Conservation (phyloP, 1,140 invertebrate genomes). For the Fopius arisanus region DNA sequence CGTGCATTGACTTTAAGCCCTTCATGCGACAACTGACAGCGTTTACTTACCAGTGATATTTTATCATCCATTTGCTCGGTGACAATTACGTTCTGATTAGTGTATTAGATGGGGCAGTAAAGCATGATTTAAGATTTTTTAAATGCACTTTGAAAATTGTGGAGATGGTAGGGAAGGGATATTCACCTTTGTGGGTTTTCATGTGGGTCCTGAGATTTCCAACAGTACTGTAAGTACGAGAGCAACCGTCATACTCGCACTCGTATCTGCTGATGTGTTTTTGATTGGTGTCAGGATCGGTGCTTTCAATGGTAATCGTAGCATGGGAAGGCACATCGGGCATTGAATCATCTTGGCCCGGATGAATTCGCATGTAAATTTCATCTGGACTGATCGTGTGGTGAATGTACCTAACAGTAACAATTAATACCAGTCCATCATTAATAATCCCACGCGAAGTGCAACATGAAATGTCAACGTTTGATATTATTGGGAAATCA, state of each 20-base stretch:
- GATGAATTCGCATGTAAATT: constrained; percentile 75
- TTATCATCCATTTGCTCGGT: neutral
- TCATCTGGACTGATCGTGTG: constrained; percentile 74
- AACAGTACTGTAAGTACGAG: constrained; percentile 90
- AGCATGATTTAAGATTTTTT: constrained; percentile 2
- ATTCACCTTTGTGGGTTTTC: constrained; percentile 92
- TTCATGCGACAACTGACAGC: neutral
- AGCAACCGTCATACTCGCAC: constrained; percentile 91
- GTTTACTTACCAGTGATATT: neutral
- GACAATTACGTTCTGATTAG: neutral
- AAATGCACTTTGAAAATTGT: neutral
- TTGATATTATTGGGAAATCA: constrained; percentile 39
- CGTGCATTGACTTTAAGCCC: neutral
- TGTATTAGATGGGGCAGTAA: neutral
- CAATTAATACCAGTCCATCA: neutral
- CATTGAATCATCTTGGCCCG: constrained; percentile 67
- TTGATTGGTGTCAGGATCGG: constrained; percentile 71
- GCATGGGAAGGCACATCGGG: constrained; percentile 73
- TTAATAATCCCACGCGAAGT: neutral
- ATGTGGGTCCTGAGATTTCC: constrained; percentile 94
- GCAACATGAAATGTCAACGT: neutral
- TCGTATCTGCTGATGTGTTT: constrained; percentile 76
- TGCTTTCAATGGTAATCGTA: constrained; percentile 73
- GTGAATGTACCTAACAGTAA: constrained; percentile 69
- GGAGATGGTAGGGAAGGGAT: neutral